A percentile compares a stretch with the other conserved stretches of the same genome.
Conservation (phyloP, 2,797 vertebrate genomes). For the Poecilia wingei region DNA sequence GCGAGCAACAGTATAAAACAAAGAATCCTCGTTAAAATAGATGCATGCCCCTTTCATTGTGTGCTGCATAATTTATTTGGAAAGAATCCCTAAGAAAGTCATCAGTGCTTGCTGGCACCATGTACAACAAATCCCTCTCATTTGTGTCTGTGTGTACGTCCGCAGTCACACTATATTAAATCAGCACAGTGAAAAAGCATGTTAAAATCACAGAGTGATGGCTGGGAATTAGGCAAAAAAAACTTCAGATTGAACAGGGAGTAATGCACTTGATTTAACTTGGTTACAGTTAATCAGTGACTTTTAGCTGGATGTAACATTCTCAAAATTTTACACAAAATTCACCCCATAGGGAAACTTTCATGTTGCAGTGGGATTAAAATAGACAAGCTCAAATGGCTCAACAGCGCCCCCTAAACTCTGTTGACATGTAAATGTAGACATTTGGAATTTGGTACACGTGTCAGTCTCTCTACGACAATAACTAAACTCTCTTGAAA, state of each 20-base stretch:
- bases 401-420: not conserved
- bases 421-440: not conserved
- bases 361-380: not conserved
- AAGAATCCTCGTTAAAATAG: slow-evolving; percentile 79
- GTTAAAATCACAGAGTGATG: not conserved
- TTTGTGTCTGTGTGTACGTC: slow-evolving; percentile 32
- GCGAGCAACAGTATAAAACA: slow-evolving; percentile 79
- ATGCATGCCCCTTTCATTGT: slow-evolving; percentile 80
- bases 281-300: not conserved
- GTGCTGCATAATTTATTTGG: slow-evolving; percentile 76
- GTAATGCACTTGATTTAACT: not conserved
- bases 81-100: slow-evolving; percentile 75
- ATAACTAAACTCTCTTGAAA: not conserved
- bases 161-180: slow-evolving; percentile 23
- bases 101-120: slow-evolving; percentile 55
- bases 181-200: slow-evolving; percentile 19
- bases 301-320: not conserved
- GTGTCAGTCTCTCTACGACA: not conserved
- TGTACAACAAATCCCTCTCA: slow-evolving; percentile 50
- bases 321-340: not conserved
- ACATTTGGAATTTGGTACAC: not conserved
- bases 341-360: not conserved
- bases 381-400: not conserved
- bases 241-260: not conserved
- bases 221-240: not conserved